phyloP scores from a whole-genome alignment of 2,888 invertebrate species.

The Antheraea assamensis region DNA sequence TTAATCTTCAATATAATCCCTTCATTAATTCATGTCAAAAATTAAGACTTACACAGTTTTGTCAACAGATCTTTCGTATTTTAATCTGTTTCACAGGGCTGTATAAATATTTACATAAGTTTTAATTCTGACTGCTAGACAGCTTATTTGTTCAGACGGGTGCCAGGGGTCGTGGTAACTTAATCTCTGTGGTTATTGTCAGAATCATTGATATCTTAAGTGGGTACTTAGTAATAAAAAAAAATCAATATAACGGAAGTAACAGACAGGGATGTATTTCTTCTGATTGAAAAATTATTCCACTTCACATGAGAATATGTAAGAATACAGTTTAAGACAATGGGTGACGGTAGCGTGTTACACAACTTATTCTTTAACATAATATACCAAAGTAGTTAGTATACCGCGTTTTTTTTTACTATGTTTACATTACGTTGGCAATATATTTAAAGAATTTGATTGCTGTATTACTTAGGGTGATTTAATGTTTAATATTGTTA shows the following conservation, averaged over 20 bases:
- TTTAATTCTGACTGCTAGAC: slow-evolving; percentile 48
- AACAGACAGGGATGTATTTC: background rate
- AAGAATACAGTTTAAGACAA: too few species aligned
- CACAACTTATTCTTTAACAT: too few species aligned
- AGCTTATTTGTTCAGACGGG: slow-evolving; percentile 29
- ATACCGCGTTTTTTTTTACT: too few species aligned
- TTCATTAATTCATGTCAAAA: slow-evolving; percentile 13
- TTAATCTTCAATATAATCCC: slow-evolving; percentile 13
- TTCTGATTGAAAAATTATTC: background rate
- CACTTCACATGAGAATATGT: background rate
- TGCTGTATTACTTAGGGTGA: too few species aligned
- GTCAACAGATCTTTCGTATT: slow-evolving; percentile 35
- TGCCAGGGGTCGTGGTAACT: slow-evolving; percentile 32
- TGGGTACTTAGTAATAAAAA: background rate
- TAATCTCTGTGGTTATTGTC: slow-evolving; percentile 9
- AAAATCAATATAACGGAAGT: background rate
- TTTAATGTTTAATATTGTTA: too few species aligned
- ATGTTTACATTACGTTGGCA: too few species aligned
- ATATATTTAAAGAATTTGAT: too few species aligned
- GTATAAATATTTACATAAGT: slow-evolving; percentile 63
- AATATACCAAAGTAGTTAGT: too few species aligned
- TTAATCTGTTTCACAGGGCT: slow-evolving; percentile 58
- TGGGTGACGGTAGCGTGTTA: too few species aligned
- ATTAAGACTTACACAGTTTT: slow-evolving; percentile 28
- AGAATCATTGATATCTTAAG: background rate